Evolutionary conservation across 2,113 vertebrate genomes (phyloP).

Genomic region (Limanda limanda): DNA sequence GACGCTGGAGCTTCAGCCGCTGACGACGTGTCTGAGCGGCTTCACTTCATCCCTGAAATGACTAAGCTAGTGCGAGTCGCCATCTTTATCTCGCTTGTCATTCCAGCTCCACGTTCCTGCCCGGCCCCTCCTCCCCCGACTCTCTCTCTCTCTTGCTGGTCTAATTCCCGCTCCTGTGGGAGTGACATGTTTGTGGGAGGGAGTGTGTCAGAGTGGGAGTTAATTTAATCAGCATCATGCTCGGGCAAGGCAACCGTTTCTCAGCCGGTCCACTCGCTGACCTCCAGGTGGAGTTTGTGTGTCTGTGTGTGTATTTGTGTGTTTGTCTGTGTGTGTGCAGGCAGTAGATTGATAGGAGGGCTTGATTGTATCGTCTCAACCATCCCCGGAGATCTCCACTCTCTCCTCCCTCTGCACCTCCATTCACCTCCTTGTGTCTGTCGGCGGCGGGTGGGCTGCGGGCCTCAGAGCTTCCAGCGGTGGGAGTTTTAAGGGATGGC

Average conservation of each 20-base stretch:
- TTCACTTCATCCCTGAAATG: slow-evolving; percentile 41
- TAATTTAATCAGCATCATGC: slow-evolving; percentile 61
- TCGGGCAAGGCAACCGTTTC: slow-evolving; percentile 37
- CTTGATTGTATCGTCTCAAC: slow-evolving; percentile 41
- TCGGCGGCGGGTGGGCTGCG: background rate
- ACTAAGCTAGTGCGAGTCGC: slow-evolving; percentile 27
- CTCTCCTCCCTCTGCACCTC: slow-evolving; percentile 4
- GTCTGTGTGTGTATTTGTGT: slow-evolving; percentile 4
- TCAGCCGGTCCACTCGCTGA: slow-evolving; percentile 48
- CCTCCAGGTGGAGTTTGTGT: slow-evolving; percentile 18
- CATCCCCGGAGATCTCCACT: slow-evolving; percentile 35
- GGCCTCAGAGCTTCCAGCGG: slow-evolving; percentile 11
- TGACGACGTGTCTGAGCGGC: no score
- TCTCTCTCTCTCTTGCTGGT: background rate
- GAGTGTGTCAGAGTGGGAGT: slow-evolving; percentile 35
- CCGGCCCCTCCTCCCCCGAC: background rate
- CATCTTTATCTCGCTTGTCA: slow-evolving; percentile 37
- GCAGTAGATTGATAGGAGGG: slow-evolving; percentile 37
- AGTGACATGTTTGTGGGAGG: slow-evolving; percentile 51
- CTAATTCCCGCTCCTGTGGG: slow-evolving; percentile 38
- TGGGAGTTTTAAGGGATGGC: slow-evolving; percentile 37
- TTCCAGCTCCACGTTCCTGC: slow-evolving; percentile 8
- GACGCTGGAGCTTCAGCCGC: background rate
- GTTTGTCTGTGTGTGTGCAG: slow-evolving; percentile 1
- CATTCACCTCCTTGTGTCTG: slow-evolving; percentile 3